Percentiles rank a stretch among this genome's conserved stretches.
Conservation (phyloP, 2,797 vertebrate species). For the Phataginus tricuspis region DNA sequence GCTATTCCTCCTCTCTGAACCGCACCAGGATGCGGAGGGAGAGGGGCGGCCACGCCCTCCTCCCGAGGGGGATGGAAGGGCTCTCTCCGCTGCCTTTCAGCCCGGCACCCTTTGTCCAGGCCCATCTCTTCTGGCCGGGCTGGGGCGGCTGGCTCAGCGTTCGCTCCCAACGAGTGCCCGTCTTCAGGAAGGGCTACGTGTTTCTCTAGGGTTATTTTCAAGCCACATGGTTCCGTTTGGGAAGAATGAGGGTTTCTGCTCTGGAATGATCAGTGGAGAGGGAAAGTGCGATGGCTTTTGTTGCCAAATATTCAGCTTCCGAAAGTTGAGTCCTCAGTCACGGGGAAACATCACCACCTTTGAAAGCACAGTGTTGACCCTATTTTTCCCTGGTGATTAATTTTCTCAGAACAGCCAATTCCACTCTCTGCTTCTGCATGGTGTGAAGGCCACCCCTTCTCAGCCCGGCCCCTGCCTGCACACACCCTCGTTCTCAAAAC, state of each 20-base stretch:
- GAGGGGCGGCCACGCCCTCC: conserved; percentile 30
- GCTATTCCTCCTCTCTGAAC: background rate
- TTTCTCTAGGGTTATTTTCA: background rate
- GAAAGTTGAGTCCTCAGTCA: background rate
- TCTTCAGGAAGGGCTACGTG: conserved; percentile 47
- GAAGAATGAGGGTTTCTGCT: conserved; percentile 21
- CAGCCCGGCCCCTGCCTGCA: background rate
- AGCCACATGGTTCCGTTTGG: background rate
- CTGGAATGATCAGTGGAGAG: background rate
- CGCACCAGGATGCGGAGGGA: background rate
- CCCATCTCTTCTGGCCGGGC: background rate
- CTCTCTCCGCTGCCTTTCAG: background rate
- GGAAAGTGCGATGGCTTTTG: background rate
- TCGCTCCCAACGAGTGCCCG: conserved; percentile 60
- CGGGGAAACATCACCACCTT: background rate
- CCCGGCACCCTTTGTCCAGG: background rate
- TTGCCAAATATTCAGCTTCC: conserved; percentile 29
- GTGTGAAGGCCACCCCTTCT: background rate
- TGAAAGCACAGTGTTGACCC: background rate
- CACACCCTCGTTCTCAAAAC: background rate
- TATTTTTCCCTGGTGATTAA: background rate
- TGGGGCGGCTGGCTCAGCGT: conserved; percentile 38
- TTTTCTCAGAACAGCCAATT: background rate
- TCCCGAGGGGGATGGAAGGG: background rate
- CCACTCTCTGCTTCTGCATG: background rate